These are phyloP conservation scores for Chrosomus eos DNA, from an alignment of 2,797 vertebrate species.

Conservation along the genomic window DNA sequence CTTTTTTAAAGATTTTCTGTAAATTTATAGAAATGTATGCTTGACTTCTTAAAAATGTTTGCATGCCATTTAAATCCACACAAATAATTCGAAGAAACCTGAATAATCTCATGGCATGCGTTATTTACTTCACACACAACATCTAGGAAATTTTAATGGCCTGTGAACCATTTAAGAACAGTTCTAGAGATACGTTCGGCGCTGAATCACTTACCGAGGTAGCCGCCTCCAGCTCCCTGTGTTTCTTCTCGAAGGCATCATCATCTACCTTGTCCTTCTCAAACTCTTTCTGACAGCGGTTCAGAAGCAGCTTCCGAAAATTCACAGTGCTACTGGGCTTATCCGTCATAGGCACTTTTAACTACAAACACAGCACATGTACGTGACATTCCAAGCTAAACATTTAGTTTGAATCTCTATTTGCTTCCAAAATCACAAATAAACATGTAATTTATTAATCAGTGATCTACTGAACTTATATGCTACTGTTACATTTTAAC, in stretches of 20 bases:
- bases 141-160: background rate
- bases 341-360: conserved; percentile 89
- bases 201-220: conserved; percentile 52
- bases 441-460: background rate
- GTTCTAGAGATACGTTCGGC: background rate
- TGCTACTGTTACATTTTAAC: background rate
- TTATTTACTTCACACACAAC: background rate
- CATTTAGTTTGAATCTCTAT: background rate
- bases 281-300: conserved; percentile 91
- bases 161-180: background rate
- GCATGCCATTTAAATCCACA: background rate
- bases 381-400: background rate
- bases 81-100: background rate
- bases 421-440: background rate
- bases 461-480: background rate
- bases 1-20: background rate
- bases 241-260: conserved; percentile 88
- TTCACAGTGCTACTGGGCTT: conserved; percentile 87
- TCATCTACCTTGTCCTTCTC: conserved; percentile 89
- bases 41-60: background rate
- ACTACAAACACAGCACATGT: conserved; percentile 65
- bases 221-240: conserved; percentile 85
- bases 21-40: background rate
- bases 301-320: conserved; percentile 88
- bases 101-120: background rate